phyloP scores from a whole-genome alignment of 2,888 invertebrate genomes.

The Chaetoderma sp. region DNA sequence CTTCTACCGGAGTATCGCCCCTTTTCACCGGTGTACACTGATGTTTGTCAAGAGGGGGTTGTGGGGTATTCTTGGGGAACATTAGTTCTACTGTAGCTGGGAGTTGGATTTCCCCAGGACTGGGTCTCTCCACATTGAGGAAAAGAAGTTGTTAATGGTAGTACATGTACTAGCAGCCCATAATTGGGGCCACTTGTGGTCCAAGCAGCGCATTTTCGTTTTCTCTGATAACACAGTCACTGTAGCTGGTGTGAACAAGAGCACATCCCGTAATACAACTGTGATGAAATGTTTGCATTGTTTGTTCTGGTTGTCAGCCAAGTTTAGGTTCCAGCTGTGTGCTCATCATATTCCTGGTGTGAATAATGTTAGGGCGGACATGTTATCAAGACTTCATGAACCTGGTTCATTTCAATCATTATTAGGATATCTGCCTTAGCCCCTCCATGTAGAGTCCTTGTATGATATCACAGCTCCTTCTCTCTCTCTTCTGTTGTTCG shows the following conservation, averaged over 20 bases:
- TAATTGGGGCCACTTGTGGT: conserved; percentile 13
- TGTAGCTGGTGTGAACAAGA: conserved; percentile 15
- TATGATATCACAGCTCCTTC: conserved; percentile 5
- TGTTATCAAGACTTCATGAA: conserved; percentile 14
- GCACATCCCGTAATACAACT: conserved; percentile 5
- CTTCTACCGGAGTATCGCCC: conserved; percentile 16
- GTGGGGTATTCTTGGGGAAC: neutral
- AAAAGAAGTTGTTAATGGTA: conserved; percentile 10
- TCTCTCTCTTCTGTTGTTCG: conserved; percentile 1
- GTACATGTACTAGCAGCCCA: conserved; percentile 8
- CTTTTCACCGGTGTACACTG: conserved; percentile 15
- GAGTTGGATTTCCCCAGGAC: no score
- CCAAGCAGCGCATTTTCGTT: conserved; percentile 9
- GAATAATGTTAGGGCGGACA: conserved; percentile 10
- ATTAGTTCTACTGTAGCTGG: conserved; percentile 22
- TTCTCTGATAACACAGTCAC: no score
- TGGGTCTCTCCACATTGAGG: conserved; percentile 10
- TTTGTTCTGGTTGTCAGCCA: conserved; percentile 25
- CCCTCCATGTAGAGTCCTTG: no score
- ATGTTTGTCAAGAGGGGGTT: conserved; percentile 14
- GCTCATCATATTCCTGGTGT: conserved; percentile 12
- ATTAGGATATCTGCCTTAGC: no score
- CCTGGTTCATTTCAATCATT: neutral
- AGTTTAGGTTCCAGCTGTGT: conserved; percentile 13
- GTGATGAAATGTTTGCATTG: conserved; percentile 12